Evolutionary conservation across 2,888 invertebrate genomes (phyloP).

Genomic region (Acrocera orbiculus): DNA sequence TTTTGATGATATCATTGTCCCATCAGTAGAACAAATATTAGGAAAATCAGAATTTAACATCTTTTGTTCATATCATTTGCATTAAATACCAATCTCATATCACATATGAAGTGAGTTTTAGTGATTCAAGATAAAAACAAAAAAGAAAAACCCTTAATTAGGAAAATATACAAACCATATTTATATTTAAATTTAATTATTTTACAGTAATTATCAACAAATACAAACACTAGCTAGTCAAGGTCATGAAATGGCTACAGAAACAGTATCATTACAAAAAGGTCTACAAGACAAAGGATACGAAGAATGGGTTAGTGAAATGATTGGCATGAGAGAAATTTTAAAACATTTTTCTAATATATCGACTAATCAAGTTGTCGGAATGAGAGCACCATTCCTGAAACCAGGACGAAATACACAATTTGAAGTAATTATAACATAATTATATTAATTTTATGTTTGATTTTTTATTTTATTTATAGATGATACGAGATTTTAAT

Average conservation of each 20-base stretch:
- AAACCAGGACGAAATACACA: constrained; percentile 88
- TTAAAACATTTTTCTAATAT: constrained; percentile 66
- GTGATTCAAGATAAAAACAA: too few species aligned
- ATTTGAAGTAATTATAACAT: constrained; percentile 50
- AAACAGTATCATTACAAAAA: constrained; percentile 50
- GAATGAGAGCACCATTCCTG: constrained; percentile 74
- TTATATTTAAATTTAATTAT: too few species aligned
- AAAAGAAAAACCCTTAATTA: too few species aligned
- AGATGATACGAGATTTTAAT: constrained; percentile 82
- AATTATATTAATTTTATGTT: too few species aligned
- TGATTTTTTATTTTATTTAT: constrained; percentile 3
- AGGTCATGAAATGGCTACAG: constrained; percentile 65
- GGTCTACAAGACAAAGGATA: constrained; percentile 78
- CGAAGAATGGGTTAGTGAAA: constrained; percentile 86
- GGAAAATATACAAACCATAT: too few species aligned
- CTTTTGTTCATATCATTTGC: too few species aligned
- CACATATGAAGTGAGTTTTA: too few species aligned
- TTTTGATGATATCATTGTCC: too few species aligned
- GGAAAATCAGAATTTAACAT: too few species aligned
- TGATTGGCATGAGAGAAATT: constrained; percentile 86
- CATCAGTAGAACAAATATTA: too few species aligned
- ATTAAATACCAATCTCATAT: too few species aligned
- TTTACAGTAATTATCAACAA: constrained; percentile 83
- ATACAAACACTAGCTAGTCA: constrained; percentile 75
- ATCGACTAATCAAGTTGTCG: constrained; percentile 63